Conservation (phyloP, 2,113 vertebrate genomes). For the Lipophrys pholis region DNA sequence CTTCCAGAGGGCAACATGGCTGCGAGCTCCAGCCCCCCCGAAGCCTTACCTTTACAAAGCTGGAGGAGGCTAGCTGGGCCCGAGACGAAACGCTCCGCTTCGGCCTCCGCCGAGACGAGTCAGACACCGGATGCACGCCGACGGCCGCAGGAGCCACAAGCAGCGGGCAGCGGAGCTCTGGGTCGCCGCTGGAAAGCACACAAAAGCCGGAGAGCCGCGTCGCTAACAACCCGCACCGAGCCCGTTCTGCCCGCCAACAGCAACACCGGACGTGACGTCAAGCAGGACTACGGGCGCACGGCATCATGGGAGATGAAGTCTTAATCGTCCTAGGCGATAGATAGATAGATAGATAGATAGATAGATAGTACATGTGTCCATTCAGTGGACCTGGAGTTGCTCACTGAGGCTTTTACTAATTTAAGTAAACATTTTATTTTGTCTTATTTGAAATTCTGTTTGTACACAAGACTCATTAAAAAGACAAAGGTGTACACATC, state of each 20-base stretch:
- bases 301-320: slow-evolving; percentile 62
- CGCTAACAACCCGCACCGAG: slow-evolving; percentile 54
- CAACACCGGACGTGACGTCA: slow-evolving; percentile 62
- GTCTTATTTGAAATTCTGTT: too few species aligned
- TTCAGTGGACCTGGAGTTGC: too few species aligned
- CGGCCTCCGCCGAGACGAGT: too few species aligned
- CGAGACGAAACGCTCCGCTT: neutral
- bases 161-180: neutral
- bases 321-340: too few species aligned
- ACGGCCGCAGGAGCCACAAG: neutral
- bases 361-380: too few species aligned
- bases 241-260: slow-evolving; percentile 82
- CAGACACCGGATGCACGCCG: neutral
- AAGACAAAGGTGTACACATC: too few species aligned
- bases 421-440: too few species aligned
- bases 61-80: slow-evolving; percentile 29
- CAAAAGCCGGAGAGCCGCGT: slow-evolving; percentile 53
- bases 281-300: neutral
- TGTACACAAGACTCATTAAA: too few species aligned
- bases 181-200: slow-evolving; percentile 30
- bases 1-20: slow-evolving; percentile 63
- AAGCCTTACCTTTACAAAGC: slow-evolving; percentile 67
- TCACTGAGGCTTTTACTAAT: too few species aligned
- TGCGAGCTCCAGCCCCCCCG: slow-evolving; percentile 20
- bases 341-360: too few species aligned